Base-by-base conservation (phyloP, 2,797 vertebrate species). In the Odontamblyopus lacepedii region DNA sequence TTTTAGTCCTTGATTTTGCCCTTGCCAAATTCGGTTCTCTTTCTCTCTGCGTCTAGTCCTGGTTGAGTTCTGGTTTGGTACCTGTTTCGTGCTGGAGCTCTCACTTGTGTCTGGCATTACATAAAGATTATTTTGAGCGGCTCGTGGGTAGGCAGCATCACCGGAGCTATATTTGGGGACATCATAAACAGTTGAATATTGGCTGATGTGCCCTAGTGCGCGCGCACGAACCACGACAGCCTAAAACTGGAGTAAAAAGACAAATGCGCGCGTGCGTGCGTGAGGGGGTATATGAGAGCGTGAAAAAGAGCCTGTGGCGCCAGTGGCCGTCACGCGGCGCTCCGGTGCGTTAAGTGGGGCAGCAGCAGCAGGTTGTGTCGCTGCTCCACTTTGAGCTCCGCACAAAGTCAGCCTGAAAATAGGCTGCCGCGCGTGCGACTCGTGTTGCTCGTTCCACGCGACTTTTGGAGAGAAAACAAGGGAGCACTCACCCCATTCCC, bases 401-500 rank as follows among this genome's bases (percentile, higher is more conserved):
- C 63, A 27, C 41, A 65, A 50, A 66, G 41, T 66, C 63, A 19
- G 29, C 23, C 23, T 27, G 63, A 29, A 66, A 66, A 66, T 16
- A 29, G 15, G 63, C 23, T 27, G 44, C 44, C 44, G 44, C 44
- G 12, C 44, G 44, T 48, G 44, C 12, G 44, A 48, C 44, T 48
- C 44, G 44, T 48, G 13, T 3, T 15, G 63, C 41, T 5, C 23
- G 19, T 18, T 48, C 35, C 15, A 18, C 26, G 41, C 63, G 23
- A 66, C 63, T 66, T 66, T 66, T 29, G 26, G 15, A 50, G 16
- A 5, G 1, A 29, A 66, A 57, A 63, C 48, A 2, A 8, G 8
- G 26, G 27, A 48, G 53, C 76, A 95, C 96, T 97, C 92, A 97
- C 96, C 94, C 95, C 95, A 94, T 95, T 93, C 93, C 94, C 94